Conservation (phyloP, 2,888 invertebrate species). For the Conchocele bisecta region DNA sequence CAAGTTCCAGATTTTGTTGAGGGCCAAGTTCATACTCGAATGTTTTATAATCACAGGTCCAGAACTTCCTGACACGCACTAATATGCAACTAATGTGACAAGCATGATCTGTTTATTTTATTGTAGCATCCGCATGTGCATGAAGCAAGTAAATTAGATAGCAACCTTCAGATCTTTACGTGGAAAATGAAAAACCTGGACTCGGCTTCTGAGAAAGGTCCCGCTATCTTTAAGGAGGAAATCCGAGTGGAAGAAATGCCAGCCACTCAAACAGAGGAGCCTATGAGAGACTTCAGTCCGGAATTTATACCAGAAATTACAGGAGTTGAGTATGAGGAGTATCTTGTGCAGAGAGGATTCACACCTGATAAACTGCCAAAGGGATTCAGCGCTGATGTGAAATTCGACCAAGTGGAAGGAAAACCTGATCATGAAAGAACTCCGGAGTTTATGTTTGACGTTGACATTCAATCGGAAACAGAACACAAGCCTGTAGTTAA, state of each 20-base stretch:
- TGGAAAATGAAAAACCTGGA: constrained; percentile 58
- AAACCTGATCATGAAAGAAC: not conserved
- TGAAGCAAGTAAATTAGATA: constrained; percentile 43
- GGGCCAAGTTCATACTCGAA: too few species aligned
- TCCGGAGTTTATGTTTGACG: constrained; percentile 28
- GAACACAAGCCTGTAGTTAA: constrained; percentile 6
- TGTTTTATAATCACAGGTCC: too few species aligned
- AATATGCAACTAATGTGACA: too few species aligned
- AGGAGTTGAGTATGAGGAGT: constrained; percentile 47
- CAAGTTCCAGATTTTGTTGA: too few species aligned
- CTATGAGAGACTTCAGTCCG: constrained; percentile 12
- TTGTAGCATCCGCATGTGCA: constrained; percentile 60
- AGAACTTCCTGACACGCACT: too few species aligned
- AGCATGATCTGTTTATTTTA: constrained; percentile 35
- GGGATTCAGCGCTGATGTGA: constrained; percentile 8
- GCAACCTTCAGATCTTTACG: constrained; percentile 59
- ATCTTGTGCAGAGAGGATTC: constrained; percentile 9
- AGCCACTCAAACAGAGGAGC: constrained; percentile 14
- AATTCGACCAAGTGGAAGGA: constrained; percentile 24
- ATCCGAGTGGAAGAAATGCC: constrained; percentile 42
- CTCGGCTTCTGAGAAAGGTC: constrained; percentile 36
- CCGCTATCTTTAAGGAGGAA: constrained; percentile 61
- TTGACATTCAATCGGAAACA: constrained; percentile 31
- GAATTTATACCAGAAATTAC: constrained; percentile 50
- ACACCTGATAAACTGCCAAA: constrained; percentile 2